A percentile compares a stretch with the other conserved stretches of the same genome.
phyloP scores from a whole-genome alignment of 2,888 invertebrate species.

The Diogma glabrata region DNA sequence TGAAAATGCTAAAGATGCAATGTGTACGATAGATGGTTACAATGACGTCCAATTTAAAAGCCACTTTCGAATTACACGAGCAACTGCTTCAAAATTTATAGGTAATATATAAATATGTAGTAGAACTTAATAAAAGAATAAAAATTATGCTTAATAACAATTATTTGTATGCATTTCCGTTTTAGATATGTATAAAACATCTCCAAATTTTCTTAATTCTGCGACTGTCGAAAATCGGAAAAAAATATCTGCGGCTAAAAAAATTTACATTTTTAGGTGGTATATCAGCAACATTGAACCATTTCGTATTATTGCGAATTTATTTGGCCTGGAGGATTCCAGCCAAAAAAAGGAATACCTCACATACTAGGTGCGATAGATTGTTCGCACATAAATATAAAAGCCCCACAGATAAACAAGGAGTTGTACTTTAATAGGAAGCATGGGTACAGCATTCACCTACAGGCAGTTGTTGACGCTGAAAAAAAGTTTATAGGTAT shows the following conservation, averaged over 20 bases:
- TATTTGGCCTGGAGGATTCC: constrained; percentile 16
- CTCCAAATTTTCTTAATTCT: not conserved
- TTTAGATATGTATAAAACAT: constrained; percentile 2
- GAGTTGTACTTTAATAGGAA: constrained; percentile 19
- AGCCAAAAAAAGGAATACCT: constrained; percentile 13
- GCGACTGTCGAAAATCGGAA: not conserved
- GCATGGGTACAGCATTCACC: constrained; percentile 18
- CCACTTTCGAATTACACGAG: not conserved
- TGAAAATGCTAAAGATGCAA: not conserved
- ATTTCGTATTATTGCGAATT: constrained; percentile 13
- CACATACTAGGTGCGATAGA: constrained; percentile 21
- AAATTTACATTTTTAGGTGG: constrained; percentile 16
- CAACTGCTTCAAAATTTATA: not conserved
- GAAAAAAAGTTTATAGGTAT: constrained; percentile 22
- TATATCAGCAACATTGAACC: constrained; percentile 16
- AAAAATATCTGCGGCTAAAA: not conserved
- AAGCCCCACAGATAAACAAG: constrained; percentile 17
- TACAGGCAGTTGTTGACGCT: constrained; percentile 23
- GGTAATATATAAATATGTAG: not conserved
- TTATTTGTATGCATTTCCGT: not conserved
- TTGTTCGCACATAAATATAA: constrained; percentile 20
- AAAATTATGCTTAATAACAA: not conserved
- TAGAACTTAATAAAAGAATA: no score
- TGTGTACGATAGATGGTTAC: not conserved
- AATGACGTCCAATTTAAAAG: not conserved